phyloP scores from a whole-genome alignment of 2,113 vertebrate species.

The Nannobrachium achirus region DNA sequence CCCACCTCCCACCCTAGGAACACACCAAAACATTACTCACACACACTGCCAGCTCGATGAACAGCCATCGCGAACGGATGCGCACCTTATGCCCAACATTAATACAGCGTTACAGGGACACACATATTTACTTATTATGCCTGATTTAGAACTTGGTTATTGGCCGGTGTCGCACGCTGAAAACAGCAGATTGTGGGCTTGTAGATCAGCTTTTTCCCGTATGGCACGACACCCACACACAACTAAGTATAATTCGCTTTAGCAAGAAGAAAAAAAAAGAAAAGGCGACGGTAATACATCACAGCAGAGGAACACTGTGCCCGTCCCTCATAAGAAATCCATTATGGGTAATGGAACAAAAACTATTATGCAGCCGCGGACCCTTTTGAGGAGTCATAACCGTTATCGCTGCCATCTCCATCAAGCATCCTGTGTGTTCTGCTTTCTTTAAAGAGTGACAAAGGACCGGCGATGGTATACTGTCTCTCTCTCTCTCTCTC shows the following conservation, averaged over 20 bases:
- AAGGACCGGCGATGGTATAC: neutral
- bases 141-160: too few species aligned
- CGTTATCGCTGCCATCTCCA: slow-evolving; percentile 26
- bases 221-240: too few species aligned
- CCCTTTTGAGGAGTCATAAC: slow-evolving; percentile 48
- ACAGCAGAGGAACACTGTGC: slow-evolving; percentile 33
- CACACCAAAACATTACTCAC: slow-evolving; percentile 61
- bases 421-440: slow-evolving; percentile 29
- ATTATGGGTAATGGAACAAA: slow-evolving; percentile 48
- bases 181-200: too few species aligned
- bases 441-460: slow-evolving; percentile 16
- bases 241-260: too few species aligned
- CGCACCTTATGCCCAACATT: slow-evolving; percentile 46
- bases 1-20: slow-evolving; percentile 1
- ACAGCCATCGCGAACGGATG: slow-evolving; percentile 51
- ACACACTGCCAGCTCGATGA: slow-evolving; percentile 57
- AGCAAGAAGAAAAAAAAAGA: too few species aligned
- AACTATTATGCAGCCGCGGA: slow-evolving; percentile 37
- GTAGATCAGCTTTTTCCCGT: too few species aligned
- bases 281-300: slow-evolving; percentile 24
- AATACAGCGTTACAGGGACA: slow-evolving; percentile 48
- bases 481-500: neutral
- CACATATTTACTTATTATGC: neutral
- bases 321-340: slow-evolving; percentile 42
- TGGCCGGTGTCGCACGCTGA: too few species aligned